Base-by-base conservation (phyloP, 2,797 vertebrate species). In the Emydoidea blandingii region DNA sequence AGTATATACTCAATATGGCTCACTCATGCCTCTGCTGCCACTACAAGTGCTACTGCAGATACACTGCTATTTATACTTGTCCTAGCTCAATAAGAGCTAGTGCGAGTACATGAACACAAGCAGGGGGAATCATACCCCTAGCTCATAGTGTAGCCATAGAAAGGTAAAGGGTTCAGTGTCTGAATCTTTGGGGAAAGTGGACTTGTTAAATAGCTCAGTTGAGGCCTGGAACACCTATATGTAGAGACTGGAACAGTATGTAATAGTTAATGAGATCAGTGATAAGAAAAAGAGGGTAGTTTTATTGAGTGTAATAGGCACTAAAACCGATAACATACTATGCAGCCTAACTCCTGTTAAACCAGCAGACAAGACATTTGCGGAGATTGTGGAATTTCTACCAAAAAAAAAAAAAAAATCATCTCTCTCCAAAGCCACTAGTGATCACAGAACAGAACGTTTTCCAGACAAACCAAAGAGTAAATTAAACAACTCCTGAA, bases 381-480 rank as follows among this genome's bases (percentile, higher is more conserved):
- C 57, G 7, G 12, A 59, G 57, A 59, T 34, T 65, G 15, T 21
- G n/a, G 62, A 49, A 92, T 31, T 4, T 57, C 34, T 81, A n/a
- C 3, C 10, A 8, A 44, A 44, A 44, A 6, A 44, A 14, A 50
- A 15, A 50, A 50, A 57, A 87, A 78, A 92, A 78, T 29, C 1
- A 1, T 12, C 62, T 88, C 14, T 1, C 2, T 3, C 4, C 0
- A 3, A 80, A 91, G 57, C 8, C n/a, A 85, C 5, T 29, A 54
- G 2, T 14, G 41, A 74, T 19, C 15, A 14, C 27, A 54, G 54
- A 86, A 15, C 18, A 86, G n/a, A n/a, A n/a, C n/a, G 14, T 59
- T 94, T 37, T 34, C 78, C 0, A 90, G 54, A 21, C 78, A 21
- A 90, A 89, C 10, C 10, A 91, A 9, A 78, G 84, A 84, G 81